phyloP scores from a whole-genome alignment of 2,113 vertebrate genomes.

The Toxostoma redivivum region DNA sequence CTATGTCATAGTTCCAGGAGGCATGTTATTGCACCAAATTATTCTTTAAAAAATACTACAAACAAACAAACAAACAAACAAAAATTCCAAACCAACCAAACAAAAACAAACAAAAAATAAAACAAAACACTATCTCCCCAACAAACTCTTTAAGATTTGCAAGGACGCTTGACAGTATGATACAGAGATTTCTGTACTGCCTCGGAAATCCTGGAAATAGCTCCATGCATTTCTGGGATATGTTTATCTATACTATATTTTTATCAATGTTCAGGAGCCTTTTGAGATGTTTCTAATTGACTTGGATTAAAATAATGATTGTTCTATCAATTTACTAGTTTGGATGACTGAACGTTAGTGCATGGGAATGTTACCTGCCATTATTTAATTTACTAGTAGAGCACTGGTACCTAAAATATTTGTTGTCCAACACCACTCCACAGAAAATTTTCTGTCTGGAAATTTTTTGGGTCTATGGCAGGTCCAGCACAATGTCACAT shows the following conservation, averaged over 20 bases:
- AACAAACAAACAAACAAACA: not conserved
- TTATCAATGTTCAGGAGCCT: accelerated
- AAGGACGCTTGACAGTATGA: not conserved
- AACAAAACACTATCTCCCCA: not conserved
- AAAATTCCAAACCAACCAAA: not conserved
- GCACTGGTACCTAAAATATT: not conserved
- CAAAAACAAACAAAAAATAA: not conserved
- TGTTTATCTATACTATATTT: not conserved
- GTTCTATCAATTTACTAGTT: not conserved
- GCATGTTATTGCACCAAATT: not conserved
- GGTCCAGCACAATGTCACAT: not conserved
- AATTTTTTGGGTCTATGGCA: not conserved
- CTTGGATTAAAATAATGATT: not conserved
- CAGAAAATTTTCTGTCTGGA: not conserved
- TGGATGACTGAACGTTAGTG: not conserved
- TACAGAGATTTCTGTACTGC: not conserved
- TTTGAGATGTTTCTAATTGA: not conserved
- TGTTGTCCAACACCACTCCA: not conserved
- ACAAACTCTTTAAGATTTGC: not conserved
- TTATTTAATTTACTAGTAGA: not conserved
- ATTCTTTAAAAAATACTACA: not conserved
- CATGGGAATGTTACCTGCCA: not conserved
- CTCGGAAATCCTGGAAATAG: not conserved
- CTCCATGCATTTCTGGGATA: not conserved
- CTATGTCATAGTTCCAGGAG: not conserved